Evolutionary conservation across 2,797 vertebrate genomes (phyloP).

Genomic region (Saxicola maurus): DNA sequence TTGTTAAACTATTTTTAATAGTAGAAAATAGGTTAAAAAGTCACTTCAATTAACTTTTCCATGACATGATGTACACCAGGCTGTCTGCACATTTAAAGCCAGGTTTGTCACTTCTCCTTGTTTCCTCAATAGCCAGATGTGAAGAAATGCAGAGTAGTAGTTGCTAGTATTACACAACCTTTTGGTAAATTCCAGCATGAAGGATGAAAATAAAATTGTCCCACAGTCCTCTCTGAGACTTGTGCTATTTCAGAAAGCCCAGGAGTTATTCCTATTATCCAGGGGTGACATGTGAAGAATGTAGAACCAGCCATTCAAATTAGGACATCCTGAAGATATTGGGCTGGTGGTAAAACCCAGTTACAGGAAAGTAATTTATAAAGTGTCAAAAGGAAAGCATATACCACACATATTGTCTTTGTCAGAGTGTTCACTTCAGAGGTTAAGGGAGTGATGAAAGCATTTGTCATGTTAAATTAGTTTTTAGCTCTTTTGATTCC

Average conservation of each 20-base stretch:
- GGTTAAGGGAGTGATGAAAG: constrained; percentile 39
- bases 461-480: constrained; percentile 67
- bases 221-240: background rate
- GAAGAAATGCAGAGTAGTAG: background rate
- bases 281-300: background rate
- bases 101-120: background rate
- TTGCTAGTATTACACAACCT: background rate
- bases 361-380: constrained; percentile 19
- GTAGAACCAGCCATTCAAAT: background rate
- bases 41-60: background rate
- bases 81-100: background rate
- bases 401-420: background rate
- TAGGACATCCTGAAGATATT: constrained; percentile 14
- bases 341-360: background rate
- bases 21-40: background rate
- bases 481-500: constrained; percentile 64
- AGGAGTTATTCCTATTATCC: background rate
- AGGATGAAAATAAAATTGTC: background rate
- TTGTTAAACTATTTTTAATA: background rate
- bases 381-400: constrained; percentile 32
- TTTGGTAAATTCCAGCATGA: background rate
- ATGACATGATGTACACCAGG: rapidly evolving
- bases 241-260: background rate
- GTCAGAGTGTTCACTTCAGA: constrained; percentile 18
- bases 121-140: background rate